Percentiles rank a stretch among this genome's conserved stretches.
These are phyloP conservation scores for Nasonia vitripennis DNA, from an alignment of 1,140 invertebrate species.

Conservation along the genomic window DNA sequence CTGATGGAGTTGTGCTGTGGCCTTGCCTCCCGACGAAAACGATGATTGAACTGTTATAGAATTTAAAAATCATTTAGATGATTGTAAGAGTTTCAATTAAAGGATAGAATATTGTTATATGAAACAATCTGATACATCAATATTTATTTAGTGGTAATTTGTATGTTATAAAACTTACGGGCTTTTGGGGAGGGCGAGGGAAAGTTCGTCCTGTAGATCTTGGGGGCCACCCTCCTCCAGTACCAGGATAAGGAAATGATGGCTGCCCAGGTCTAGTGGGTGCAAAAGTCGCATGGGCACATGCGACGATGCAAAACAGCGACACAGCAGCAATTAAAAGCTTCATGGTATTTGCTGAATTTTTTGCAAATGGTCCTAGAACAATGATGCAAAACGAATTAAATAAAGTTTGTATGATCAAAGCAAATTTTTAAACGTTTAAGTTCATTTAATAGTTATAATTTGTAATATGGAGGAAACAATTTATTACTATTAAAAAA, in stretches of 20 bases:
- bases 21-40: slow-evolving; percentile 36
- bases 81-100: not conserved
- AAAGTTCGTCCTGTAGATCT: too few relatives aligned
- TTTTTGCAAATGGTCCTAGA: not conserved
- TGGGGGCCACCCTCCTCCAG: too few relatives aligned
- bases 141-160: not conserved
- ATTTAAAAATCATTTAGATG: not conserved
- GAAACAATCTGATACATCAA: too few relatives aligned
- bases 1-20: slow-evolving; percentile 29
- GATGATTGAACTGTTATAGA: slow-evolving; percentile 1
- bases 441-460: too few relatives aligned
- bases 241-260: too few relatives aligned
- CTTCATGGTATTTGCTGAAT: not conserved
- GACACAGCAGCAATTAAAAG: not conserved
- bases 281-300: not conserved
- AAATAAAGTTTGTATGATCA: too few relatives aligned
- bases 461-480: too few relatives aligned
- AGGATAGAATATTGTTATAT: not conserved
- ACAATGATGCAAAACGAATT: not conserved
- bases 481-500: too few relatives aligned
- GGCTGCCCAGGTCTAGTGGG: too few relatives aligned
- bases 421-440: too few relatives aligned
- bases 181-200: too few relatives aligned
- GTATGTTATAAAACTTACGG: not conserved
- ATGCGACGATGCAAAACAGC: not conserved